These are phyloP conservation scores for Campylorhamphus procurvoides DNA, from an alignment of 2,113 vertebrate species.

Conservation along the genomic window DNA sequence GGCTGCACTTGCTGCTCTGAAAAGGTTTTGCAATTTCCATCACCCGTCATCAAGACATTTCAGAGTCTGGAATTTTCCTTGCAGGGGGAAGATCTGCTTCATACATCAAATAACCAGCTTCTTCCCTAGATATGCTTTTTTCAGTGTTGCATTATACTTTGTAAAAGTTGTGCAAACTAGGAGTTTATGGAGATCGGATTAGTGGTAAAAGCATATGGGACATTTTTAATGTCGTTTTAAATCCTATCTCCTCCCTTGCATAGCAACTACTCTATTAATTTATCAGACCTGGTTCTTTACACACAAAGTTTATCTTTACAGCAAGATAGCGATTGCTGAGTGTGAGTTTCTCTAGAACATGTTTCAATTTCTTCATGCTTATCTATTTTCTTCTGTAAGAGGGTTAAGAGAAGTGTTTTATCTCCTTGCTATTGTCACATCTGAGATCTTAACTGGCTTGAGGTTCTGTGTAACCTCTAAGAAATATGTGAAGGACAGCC, in stretches of 20 bases:
- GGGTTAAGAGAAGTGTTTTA: slow-evolving; percentile 33
- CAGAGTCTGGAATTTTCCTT: neutral
- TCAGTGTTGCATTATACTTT: neutral
- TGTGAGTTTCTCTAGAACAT: neutral
- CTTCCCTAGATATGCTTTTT: neutral
- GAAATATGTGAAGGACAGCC: slow-evolving; percentile 15
- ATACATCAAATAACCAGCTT: neutral
- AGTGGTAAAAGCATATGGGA: neutral
- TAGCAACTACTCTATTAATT: slow-evolving; percentile 39
- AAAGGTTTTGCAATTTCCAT: neutral
- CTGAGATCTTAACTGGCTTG: neutral
- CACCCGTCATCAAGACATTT: neutral
- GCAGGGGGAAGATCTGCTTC: neutral
- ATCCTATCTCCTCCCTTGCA: neutral
- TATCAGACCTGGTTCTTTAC: slow-evolving; percentile 16
- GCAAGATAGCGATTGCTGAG: slow-evolving; percentile 13
- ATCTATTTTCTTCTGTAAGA: slow-evolving; percentile 8
- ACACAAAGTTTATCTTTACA: slow-evolving; percentile 24
- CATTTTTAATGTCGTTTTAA: slow-evolving; percentile 5
- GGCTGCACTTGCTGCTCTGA: neutral
- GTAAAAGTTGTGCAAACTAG: neutral
- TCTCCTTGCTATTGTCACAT: neutral
- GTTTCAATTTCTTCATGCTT: slow-evolving; percentile 45
- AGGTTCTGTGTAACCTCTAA: neutral
- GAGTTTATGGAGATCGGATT: slow-evolving; percentile 6